phyloP scores from a whole-genome alignment of 1,140 invertebrate genomes.

The Charaxes varanes region DNA sequence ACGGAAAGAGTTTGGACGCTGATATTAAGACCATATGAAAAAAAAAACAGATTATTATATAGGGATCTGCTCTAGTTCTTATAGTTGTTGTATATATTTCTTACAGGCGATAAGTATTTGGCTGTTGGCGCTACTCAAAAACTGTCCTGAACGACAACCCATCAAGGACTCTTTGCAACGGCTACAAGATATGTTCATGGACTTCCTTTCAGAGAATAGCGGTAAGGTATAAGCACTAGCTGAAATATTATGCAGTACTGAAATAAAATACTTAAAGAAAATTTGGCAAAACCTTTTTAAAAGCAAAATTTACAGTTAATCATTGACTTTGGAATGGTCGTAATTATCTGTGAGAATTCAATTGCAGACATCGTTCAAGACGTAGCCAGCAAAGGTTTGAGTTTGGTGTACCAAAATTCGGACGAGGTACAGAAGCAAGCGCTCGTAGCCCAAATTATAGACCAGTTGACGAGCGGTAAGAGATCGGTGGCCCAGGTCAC shows the following conservation, averaged over 20 bases:
- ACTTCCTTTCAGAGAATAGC: conserved; percentile 91
- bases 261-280: too few species aligned
- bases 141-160: conserved; percentile 81
- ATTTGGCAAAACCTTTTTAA: too few species aligned
- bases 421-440: conserved; percentile 80
- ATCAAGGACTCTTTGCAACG: conserved; percentile 79
- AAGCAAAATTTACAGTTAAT: too few species aligned
- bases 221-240: too few species aligned
- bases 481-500: conserved; percentile 83
- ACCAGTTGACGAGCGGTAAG: conserved; percentile 89
- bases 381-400: conserved; percentile 92
- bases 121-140: conserved; percentile 88
- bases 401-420: conserved; percentile 89
- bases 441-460: conserved; percentile 85
- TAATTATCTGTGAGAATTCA: background rate
- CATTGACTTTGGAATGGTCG: too few species aligned
- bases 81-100: background rate
- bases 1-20: too few species aligned
- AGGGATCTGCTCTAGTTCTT: background rate
- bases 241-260: too few species aligned
- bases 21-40: too few species aligned
- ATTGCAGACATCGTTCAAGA: conserved; percentile 90
- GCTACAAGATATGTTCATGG: conserved; percentile 91
- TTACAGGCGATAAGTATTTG: conserved; percentile 87
- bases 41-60: too few species aligned